Conservation (phyloP, 2,797 vertebrate species). For the Echiichthys vipera region DNA sequence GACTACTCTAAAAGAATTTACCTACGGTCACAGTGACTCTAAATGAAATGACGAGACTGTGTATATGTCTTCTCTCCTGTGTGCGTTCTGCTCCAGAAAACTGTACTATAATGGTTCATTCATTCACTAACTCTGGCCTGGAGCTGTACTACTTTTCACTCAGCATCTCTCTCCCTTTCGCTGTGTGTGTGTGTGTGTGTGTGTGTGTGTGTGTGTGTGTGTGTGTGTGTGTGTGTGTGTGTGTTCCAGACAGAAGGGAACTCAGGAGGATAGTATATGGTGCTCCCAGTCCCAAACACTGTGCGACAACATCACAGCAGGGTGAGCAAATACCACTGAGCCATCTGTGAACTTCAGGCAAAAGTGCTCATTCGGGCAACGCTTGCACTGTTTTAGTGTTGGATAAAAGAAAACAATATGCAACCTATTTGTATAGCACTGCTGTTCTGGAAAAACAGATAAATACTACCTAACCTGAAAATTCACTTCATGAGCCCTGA, state of each 20-base stretch:
- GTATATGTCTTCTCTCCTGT: slow-evolving; percentile 14
- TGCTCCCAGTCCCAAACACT: slow-evolving; percentile 53
- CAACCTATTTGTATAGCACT: slow-evolving; percentile 5
- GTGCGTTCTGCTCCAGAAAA: slow-evolving; percentile 57
- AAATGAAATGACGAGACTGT: slow-evolving; percentile 18
- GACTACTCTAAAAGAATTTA: background rate
- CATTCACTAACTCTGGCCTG: slow-evolving; percentile 61
- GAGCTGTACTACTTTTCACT: slow-evolving; percentile 60
- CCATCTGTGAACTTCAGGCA: slow-evolving; percentile 63
- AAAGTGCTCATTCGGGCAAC: slow-evolving; percentile 35
- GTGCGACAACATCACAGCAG: slow-evolving; percentile 60
- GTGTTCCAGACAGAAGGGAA: slow-evolving; percentile 13
- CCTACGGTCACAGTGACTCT: slow-evolving; percentile 8
- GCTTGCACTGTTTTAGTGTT: slow-evolving; percentile 39
- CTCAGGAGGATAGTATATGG: slow-evolving; percentile 51
- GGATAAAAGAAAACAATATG: slow-evolving; percentile 23
- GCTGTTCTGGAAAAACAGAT: slow-evolving; percentile 9
- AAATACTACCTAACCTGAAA: too few species aligned
- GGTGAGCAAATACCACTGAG: slow-evolving; percentile 64
- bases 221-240: too few species aligned
- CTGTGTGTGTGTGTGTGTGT: slow-evolving; percentile 1
- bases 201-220: slow-evolving; percentile 17
- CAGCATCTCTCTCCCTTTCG: slow-evolving; percentile 2
- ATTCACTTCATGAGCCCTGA: background rate
- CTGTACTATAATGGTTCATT: slow-evolving; percentile 62